phyloP scores from a whole-genome alignment of 1,140 invertebrate genomes.

The Pseudomyrmex concolor region DNA sequence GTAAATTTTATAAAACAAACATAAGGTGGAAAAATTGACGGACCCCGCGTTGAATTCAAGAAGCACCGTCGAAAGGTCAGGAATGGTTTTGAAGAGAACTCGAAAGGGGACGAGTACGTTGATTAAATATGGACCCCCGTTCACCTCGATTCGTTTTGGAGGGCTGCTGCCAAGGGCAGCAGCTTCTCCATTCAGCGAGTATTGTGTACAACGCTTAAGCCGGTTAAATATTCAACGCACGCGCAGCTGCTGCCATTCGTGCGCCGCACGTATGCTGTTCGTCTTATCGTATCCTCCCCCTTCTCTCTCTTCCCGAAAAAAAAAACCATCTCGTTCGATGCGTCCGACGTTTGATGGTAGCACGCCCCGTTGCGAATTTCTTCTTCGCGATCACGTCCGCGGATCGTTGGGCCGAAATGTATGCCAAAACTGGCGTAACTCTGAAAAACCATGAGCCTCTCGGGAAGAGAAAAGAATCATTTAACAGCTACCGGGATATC shows the following conservation, averaged over 20 bases:
- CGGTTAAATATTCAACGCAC: conserved; percentile 81
- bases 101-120: conserved; percentile 33
- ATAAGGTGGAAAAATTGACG: neutral
- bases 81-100: neutral
- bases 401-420: conserved; percentile 50
- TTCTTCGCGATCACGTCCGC: conserved; percentile 53
- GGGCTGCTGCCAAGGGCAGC: conserved; percentile 40
- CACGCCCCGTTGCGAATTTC: conserved; percentile 31
- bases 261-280: conserved; percentile 74
- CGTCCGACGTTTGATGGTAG: conserved; percentile 18
- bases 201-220: conserved; percentile 66
- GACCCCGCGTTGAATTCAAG: conserved; percentile 8
- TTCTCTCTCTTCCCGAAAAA: conserved; percentile 50
- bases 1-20: conserved; percentile 17
- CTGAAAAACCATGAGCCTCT: neutral
- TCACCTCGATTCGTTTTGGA: conserved; percentile 60
- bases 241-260: conserved; percentile 72
- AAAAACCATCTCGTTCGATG: conserved; percentile 38
- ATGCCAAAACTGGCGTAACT: conserved; percentile 50
- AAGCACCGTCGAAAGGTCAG: neutral
- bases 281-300: conserved; percentile 74
- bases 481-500: conserved; percentile 19
- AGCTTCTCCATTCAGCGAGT: conserved; percentile 54
- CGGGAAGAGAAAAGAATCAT: conserved; percentile 25
- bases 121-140: conserved; percentile 79